A percentile compares a stretch with the other conserved stretches of the same genome.
Conservation (phyloP, 1,140 invertebrate genomes). For the Gonioctena quinquepunctata region DNA sequence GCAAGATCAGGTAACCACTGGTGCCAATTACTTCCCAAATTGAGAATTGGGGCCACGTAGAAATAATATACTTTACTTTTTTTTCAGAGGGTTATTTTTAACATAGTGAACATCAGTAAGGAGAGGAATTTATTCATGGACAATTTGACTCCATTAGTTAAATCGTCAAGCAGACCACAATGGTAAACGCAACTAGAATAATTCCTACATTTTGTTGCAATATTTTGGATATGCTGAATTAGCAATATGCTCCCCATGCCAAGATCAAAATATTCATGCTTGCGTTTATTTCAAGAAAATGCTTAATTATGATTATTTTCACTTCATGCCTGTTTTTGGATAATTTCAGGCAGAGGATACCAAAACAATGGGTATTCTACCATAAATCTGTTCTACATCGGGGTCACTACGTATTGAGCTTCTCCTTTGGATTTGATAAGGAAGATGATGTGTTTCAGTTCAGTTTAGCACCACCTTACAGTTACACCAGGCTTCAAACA, state of each 20-base stretch:
- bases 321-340: not conserved
- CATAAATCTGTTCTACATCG: conserved; percentile 89
- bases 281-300: not conserved
- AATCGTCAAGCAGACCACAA: conserved; percentile 85
- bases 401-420: conserved; percentile 90
- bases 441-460: conserved; percentile 96
- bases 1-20: conserved; percentile 86
- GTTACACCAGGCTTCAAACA: conserved; percentile 86
- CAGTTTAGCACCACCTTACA: conserved; percentile 90
- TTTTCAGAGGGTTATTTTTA: conserved; percentile 91
- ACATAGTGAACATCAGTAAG: conserved; percentile 96
- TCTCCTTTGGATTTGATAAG: conserved; percentile 91
- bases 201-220: not conserved
- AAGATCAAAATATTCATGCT: not conserved
- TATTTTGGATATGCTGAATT: no score
- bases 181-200: conserved; percentile 67
- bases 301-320: not conserved
- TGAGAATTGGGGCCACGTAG: no score
- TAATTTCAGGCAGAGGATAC: conserved; percentile 77
- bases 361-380: conserved; percentile 88
- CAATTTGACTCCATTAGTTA: conserved; percentile 92
- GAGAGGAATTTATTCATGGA: conserved; percentile 84
- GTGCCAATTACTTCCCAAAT: no score
- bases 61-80: conserved; percentile 10
- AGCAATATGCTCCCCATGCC: no score